Base-by-base conservation (phyloP, 2,797 vertebrate genomes). In the Protonibea diacanthus region DNA sequence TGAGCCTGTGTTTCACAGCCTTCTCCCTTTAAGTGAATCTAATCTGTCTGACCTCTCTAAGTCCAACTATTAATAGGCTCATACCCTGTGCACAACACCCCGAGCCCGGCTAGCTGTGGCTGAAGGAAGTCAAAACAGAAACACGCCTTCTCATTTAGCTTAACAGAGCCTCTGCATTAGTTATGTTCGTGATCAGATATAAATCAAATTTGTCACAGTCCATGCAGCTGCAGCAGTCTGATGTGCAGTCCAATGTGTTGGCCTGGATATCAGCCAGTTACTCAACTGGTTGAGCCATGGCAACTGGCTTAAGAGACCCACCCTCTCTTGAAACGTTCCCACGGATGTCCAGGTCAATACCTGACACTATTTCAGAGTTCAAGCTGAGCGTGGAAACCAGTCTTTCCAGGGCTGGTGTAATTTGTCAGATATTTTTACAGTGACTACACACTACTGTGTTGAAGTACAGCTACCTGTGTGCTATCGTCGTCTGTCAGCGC, bases 21-120 rank as follows among this genome's bases (percentile, higher is more conserved):
- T 81, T 87, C 88, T 93, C 74, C 69, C 71, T 92, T 94, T 90
- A 89, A 91, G 85, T 89, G 91, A 93, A 90, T 91, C 83, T 93
- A 93, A 95, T 94, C 91, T 90, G 86, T 83, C 86, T 92, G 93
- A 93, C 91, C 91, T 89, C 89, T 74, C 85, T 88, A 85, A 89
- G 88, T 81, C 80, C 77, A 85, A 76, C 92, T 90, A 75, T 92
- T 94, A 93, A 95, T 95, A 95, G 93, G 77, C 82, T 87, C 78
- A 42, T 66, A 4, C 49, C 15, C 58, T 61, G 23, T 42, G 25
- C 59, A 68, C 18, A 42, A 74, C 83, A 69, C 68, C 15, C 11
- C 45, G 45, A 81, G 56, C 57, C 56, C 8, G 9, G 76, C 74
- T 38, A 58, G 60, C 81, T 51, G 55, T 29, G 51, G 73, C 38